Conservation (phyloP, 1,140 invertebrate genomes). For the Caerostris darwini region DNA sequence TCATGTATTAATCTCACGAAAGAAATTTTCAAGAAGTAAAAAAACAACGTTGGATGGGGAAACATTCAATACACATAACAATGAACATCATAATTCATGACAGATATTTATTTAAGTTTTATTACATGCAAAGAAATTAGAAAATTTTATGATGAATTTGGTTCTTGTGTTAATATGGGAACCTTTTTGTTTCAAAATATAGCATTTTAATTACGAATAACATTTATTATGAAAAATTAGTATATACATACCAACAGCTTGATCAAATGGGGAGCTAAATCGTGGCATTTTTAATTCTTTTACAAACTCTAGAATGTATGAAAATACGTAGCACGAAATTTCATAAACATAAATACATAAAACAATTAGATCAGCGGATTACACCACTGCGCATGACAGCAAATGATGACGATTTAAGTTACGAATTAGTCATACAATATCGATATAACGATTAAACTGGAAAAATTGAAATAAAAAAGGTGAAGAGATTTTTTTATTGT, state of each 20-base stretch:
- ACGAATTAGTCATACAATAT: neutral
- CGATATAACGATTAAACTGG: neutral
- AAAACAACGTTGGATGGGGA: too few relatives aligned
- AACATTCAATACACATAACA: too few relatives aligned
- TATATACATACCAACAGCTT: constrained; percentile 36
- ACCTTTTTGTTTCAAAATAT: neutral
- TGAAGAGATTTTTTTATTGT: too few relatives aligned
- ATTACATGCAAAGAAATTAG: too few relatives aligned
- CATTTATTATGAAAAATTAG: neutral
- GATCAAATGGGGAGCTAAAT: constrained; percentile 54
- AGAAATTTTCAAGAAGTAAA: too few relatives aligned
- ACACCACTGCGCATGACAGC: constrained; percentile 41
- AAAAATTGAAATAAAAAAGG: neutral
- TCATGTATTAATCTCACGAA: too few relatives aligned
- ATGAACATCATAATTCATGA: too few relatives aligned
- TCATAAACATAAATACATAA: neutral
- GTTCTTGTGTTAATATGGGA: too few relatives aligned
- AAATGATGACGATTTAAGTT: neutral
- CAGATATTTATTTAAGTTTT: too few relatives aligned
- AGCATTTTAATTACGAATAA: too few relatives aligned
- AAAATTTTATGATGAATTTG: too few relatives aligned
- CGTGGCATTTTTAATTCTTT: constrained; percentile 36
- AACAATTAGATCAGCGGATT: constrained; percentile 41
- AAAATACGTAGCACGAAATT: neutral
- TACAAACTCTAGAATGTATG: neutral